These are phyloP conservation scores for Odontamblyopus lacepedii DNA, from an alignment of 2,797 vertebrate species.

Conservation along the genomic window DNA sequence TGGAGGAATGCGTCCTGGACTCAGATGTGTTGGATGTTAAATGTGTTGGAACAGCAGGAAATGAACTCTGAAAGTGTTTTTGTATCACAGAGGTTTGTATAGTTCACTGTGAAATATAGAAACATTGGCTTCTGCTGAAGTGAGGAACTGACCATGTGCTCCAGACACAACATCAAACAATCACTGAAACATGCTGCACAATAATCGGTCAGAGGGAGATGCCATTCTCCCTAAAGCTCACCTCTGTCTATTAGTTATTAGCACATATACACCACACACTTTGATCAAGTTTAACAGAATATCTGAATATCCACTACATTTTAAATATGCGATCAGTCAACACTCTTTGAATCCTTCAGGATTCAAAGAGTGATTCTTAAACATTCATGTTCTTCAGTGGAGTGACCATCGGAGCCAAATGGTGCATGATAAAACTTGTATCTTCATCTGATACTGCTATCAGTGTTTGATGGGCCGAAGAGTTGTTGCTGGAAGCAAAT, in stretches of 20 bases:
- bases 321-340: too few species aligned
- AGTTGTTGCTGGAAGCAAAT: slow-evolving; percentile 53
- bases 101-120: slow-evolving; percentile 5
- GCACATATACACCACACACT: background rate
- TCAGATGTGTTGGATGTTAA: slow-evolving; percentile 5
- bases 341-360: slow-evolving; percentile 17
- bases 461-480: slow-evolving; percentile 34
- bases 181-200: background rate
- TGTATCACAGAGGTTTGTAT: slow-evolving; percentile 14
- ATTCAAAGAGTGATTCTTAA: slow-evolving; percentile 31
- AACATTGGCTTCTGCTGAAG: slow-evolving; percentile 24
- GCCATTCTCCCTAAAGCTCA: background rate
- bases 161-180: slow-evolving; percentile 3
- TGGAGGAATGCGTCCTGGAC: slow-evolving; percentile 3
- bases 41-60: background rate
- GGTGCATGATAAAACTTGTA: slow-evolving; percentile 55
- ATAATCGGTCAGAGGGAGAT: background rate
- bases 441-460: slow-evolving; percentile 57
- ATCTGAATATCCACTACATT: too few species aligned
- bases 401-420: slow-evolving; percentile 39
- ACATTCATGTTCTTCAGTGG: slow-evolving; percentile 37
- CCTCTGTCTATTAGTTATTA: background rate
- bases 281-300: too few species aligned
- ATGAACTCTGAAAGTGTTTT: slow-evolving; percentile 5
- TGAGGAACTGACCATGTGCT: slow-evolving; percentile 6